phyloP scores from a whole-genome alignment of 2,797 vertebrate species.

The Geotrypetes seraphini region DNA sequence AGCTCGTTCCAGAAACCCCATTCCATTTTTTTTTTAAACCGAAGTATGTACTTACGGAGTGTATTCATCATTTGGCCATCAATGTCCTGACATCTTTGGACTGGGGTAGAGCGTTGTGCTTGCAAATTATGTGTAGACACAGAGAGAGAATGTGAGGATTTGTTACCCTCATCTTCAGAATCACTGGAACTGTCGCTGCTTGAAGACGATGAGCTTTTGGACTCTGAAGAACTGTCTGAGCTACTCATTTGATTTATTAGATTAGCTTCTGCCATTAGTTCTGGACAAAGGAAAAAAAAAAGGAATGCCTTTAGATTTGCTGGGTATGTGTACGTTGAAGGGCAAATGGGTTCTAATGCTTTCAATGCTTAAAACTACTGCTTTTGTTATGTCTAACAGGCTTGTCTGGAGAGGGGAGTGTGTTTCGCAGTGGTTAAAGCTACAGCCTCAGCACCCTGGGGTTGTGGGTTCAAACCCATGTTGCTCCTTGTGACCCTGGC shows the following conservation, averaged over 20 bases:
- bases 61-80: slow-evolving; percentile 78
- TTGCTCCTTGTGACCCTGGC: too few relatives aligned
- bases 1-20: slow-evolving; percentile 26
- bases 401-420: too few relatives aligned
- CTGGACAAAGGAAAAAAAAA: slow-evolving; percentile 45
- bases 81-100: slow-evolving; percentile 56
- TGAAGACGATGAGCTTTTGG: slow-evolving; percentile 83
- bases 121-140: slow-evolving; percentile 24
- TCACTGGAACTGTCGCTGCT: slow-evolving; percentile 82
- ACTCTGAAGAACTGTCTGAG: slow-evolving; percentile 81
- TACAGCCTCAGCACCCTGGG: too few relatives aligned
- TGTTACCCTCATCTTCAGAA: slow-evolving; percentile 66
- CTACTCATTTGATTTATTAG: slow-evolving; percentile 91
- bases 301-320: not conserved
- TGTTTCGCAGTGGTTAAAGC: too few relatives aligned
- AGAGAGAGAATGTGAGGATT: slow-evolving; percentile 29
- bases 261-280: slow-evolving; percentile 87
- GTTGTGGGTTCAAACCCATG: too few relatives aligned
- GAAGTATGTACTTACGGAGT: slow-evolving; percentile 74
- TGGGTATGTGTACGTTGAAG: not conserved
- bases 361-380: too few relatives aligned
- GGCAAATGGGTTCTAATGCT: too few relatives aligned
- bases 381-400: too few relatives aligned
- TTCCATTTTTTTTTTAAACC: slow-evolving; percentile 18
- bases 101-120: slow-evolving; percentile 52